phyloP scores from a whole-genome alignment of 2,797 vertebrate species.

The Serranus cabrilla region DNA sequence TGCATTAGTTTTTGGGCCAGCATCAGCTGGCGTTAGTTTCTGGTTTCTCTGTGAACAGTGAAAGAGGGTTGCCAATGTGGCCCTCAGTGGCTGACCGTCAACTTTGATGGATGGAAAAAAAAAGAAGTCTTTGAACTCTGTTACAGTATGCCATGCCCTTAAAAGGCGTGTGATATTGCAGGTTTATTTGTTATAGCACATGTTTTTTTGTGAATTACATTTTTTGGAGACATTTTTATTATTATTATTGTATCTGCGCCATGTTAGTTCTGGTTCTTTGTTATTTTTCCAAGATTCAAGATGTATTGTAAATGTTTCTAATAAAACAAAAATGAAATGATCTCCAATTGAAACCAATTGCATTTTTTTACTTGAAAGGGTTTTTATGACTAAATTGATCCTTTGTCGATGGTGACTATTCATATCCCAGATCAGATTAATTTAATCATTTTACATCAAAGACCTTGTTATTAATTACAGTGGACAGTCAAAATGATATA shows the following conservation, averaged over 20 bases:
- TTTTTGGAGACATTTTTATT: constrained; percentile 87
- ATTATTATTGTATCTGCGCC: constrained; percentile 89
- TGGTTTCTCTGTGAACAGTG: constrained; percentile 86
- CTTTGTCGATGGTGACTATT: not conserved
- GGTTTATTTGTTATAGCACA: constrained; percentile 89
- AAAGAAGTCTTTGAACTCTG: constrained; percentile 81
- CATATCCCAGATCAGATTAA: constrained; percentile 19
- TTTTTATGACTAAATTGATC: not conserved
- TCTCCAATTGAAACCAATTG: constrained; percentile 47
- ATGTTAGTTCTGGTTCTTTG: constrained; percentile 89
- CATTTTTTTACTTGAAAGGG: constrained; percentile 3
- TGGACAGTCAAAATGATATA: constrained; percentile 11
- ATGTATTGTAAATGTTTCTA: constrained; percentile 93
- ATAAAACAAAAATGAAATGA: constrained; percentile 89
- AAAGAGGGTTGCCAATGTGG: constrained; percentile 79
- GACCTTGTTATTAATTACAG: constrained; percentile 23
- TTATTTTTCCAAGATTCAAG: constrained; percentile 89
- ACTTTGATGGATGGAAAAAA: constrained; percentile 78
- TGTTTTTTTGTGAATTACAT: constrained; percentile 87
- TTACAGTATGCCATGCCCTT: constrained; percentile 84
- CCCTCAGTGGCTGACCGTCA: constrained; percentile 80
- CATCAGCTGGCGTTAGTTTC: constrained; percentile 84
- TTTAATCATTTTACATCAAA: constrained; percentile 11
- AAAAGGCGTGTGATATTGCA: constrained; percentile 84
- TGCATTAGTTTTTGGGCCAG: constrained; percentile 88